phyloP scores from a whole-genome alignment of 2,113 vertebrate species.

The Danio rerio region GRCz12tu NC_133184.1:31502001-31502500 shows the following conservation, averaged over 20 bases:
- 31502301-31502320: conserved; percentile 41
- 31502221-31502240: conserved; percentile 38
- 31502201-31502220: conserved; percentile 35
- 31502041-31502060: conserved; percentile 30
- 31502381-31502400: conserved; percentile 25
- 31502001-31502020: conserved; percentile 59
- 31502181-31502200: conserved; percentile 15
- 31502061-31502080: conserved; percentile 57
- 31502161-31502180: conserved; percentile 6
- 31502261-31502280: conserved; percentile 30
- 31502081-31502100: conserved; percentile 62
- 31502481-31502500: conserved; percentile 29
- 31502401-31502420: conserved; percentile 45
- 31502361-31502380: conserved; percentile 13
- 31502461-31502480: conserved; percentile 15
- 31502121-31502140: conserved; percentile 61
- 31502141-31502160: conserved; percentile 46
- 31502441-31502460: conserved; percentile 50
- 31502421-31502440: conserved; percentile 38
- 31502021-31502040: conserved; percentile 43
- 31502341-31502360: conserved; percentile 30
- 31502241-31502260: conserved; percentile 35
- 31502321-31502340: conserved; percentile 35
- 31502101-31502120: conserved; percentile 60
- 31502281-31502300: conserved; percentile 39